Evolutionary conservation across 2,797 vertebrate species (phyloP).

Genomic region (Pantherophis alleghaniensis): DNA sequence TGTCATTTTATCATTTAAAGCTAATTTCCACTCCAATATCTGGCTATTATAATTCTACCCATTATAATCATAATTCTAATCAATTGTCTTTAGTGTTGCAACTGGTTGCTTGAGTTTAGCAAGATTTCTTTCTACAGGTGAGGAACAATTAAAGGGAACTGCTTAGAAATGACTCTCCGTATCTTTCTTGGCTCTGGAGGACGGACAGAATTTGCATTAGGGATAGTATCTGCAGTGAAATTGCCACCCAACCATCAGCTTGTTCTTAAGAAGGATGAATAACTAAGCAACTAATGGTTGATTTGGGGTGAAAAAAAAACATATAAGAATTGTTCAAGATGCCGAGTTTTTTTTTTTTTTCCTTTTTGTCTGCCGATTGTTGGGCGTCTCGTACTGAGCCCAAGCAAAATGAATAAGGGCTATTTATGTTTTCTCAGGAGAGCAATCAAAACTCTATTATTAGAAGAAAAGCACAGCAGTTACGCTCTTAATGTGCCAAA

Average conservation of each 20-base stretch:
- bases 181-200: not conserved
- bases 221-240: not conserved
- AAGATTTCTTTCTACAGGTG: not conserved
- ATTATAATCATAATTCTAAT: no score
- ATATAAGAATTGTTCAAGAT: not conserved
- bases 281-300: not conserved
- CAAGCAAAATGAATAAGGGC: constrained; percentile 21
- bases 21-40: no score
- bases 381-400: constrained; percentile 31
- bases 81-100: not conserved
- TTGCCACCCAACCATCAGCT: not conserved
- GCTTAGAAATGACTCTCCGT: not conserved
- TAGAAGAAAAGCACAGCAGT: constrained; percentile 51
- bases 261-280: not conserved
- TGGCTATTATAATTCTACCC: no score
- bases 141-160: not conserved
- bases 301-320: not conserved
- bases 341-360: not conserved
- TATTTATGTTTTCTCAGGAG: constrained; percentile 60
- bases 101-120: not conserved
- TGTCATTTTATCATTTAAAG: no score
- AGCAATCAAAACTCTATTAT: constrained; percentile 50
- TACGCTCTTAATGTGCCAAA: constrained; percentile 30
- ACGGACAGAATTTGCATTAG: not conserved
- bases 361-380: not conserved